phyloP scores from a whole-genome alignment of 2,113 vertebrate species.

The Rhipidura dahli region DNA sequence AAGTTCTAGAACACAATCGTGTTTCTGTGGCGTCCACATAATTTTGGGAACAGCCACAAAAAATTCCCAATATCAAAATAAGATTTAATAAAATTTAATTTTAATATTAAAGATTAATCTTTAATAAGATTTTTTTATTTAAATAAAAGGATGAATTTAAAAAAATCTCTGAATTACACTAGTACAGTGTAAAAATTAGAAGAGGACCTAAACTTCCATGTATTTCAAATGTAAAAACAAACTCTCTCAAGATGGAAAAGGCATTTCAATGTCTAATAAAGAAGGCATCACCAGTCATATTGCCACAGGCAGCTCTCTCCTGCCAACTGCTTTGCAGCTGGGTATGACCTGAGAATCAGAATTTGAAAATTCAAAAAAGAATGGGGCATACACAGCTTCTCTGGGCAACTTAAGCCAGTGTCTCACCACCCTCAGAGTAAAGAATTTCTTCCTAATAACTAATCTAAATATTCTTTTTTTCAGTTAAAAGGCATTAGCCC shows the following conservation, averaged over 20 bases:
- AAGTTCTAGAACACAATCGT: not conserved
- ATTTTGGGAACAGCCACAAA: not conserved
- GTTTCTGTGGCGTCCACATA: not conserved
- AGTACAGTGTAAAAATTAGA: not conserved
- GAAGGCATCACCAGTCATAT: not conserved
- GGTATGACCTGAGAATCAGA: not conserved
- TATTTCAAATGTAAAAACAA: not conserved
- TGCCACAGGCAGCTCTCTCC: not conserved
- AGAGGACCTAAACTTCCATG: not conserved
- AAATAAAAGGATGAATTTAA: not conserved
- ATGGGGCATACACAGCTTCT: not conserved
- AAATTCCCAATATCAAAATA: not conserved
- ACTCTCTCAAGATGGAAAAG: not conserved
- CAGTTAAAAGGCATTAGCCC: not conserved
- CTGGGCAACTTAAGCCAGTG: not conserved
- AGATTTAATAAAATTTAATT: not conserved
- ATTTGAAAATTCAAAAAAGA: not conserved
- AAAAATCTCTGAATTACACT: not conserved
- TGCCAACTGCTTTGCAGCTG: not conserved
- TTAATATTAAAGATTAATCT: not conserved
- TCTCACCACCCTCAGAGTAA: not conserved
- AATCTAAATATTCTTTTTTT: not conserved
- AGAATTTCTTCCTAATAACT: not conserved
- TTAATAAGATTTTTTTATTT: not conserved
- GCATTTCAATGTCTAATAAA: not conserved